Percentiles rank a stretch among this genome's conserved stretches.
phyloP scores from a whole-genome alignment of 2,113 vertebrate genomes.

The Tachycineta bicolor region DNA sequence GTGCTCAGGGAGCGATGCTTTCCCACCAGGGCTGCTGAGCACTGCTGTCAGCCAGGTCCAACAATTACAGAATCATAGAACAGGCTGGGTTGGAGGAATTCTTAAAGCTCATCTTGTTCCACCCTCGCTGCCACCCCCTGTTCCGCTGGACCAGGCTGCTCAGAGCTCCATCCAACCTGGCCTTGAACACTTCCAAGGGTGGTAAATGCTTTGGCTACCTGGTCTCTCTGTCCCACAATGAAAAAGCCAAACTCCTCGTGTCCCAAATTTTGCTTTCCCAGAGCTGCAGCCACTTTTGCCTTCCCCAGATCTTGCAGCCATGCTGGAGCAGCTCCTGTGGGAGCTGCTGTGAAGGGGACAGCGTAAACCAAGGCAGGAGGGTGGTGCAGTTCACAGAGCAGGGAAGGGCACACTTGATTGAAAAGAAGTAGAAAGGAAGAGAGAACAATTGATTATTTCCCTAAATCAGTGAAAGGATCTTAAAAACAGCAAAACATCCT shows the following conservation, averaged over 20 bases:
- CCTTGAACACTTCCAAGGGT: neutral
- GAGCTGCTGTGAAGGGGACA: neutral
- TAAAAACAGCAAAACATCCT: neutral
- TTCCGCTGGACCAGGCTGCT: neutral
- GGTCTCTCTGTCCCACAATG: accelerated
- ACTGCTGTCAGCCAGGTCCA: neutral
- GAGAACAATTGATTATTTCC: neutral
- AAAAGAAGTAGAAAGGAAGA: neutral
- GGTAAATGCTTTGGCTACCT: neutral
- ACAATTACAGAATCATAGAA: neutral
- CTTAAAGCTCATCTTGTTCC: neutral
- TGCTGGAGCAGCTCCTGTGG: neutral
- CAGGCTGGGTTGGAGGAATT: neutral
- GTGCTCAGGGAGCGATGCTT: neutral
- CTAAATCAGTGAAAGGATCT: neutral
- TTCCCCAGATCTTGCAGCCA: neutral
- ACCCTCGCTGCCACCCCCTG: neutral
- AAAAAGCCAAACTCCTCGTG: neutral
- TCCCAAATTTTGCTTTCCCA: neutral
- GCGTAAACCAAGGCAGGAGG: accelerated
- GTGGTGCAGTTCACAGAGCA: neutral
- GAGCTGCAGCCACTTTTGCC: neutral
- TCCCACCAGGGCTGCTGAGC: neutral
- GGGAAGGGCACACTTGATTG: neutral
- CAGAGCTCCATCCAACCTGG: neutral